Evolutionary conservation across 2,797 vertebrate genomes (phyloP).

Genomic region (Botia kubotai): DNA sequence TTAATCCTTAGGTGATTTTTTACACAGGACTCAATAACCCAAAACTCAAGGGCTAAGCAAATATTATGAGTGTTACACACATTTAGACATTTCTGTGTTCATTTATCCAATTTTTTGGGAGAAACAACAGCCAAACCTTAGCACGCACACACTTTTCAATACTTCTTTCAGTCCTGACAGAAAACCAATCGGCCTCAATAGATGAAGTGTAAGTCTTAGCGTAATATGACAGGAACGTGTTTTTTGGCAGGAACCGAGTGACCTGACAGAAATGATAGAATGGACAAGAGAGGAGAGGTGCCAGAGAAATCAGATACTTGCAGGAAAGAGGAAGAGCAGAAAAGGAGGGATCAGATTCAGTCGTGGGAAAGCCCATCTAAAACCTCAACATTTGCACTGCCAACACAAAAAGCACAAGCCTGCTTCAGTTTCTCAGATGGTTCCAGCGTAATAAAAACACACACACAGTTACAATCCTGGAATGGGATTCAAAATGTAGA

Average conservation of each 20-base stretch:
- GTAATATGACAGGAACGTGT: slow-evolving; percentile 55
- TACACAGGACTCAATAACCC: background rate
- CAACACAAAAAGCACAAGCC: slow-evolving; percentile 19
- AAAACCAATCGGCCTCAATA: slow-evolving; percentile 7
- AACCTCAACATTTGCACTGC: slow-evolving; percentile 28
- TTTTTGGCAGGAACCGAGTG: slow-evolving; percentile 54
- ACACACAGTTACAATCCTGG: slow-evolving; percentile 11
- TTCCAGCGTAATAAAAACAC: slow-evolving; percentile 2
- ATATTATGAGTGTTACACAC: background rate
- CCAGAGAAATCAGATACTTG: slow-evolving; percentile 25
- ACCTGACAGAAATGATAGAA: slow-evolving; percentile 58
- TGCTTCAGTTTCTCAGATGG: slow-evolving; percentile 11
- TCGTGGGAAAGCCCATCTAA: slow-evolving; percentile 61
- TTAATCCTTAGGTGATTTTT: background rate
- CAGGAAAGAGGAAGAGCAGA: slow-evolving; percentile 43
- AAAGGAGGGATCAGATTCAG: slow-evolving; percentile 49
- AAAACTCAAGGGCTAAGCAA: background rate
- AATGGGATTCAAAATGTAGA: background rate
- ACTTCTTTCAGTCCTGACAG: background rate
- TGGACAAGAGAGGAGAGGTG: slow-evolving; percentile 43
- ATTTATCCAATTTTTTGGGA: background rate
- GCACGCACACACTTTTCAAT: background rate
- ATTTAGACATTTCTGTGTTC: background rate
- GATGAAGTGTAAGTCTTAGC: slow-evolving; percentile 9
- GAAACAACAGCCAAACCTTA: background rate